A percentile compares a stretch with the other conserved stretches of the same genome.
Evolutionary conservation across 2,113 vertebrate genomes (phyloP).

Genomic region (Phalacrocorax aristotelis): DNA sequence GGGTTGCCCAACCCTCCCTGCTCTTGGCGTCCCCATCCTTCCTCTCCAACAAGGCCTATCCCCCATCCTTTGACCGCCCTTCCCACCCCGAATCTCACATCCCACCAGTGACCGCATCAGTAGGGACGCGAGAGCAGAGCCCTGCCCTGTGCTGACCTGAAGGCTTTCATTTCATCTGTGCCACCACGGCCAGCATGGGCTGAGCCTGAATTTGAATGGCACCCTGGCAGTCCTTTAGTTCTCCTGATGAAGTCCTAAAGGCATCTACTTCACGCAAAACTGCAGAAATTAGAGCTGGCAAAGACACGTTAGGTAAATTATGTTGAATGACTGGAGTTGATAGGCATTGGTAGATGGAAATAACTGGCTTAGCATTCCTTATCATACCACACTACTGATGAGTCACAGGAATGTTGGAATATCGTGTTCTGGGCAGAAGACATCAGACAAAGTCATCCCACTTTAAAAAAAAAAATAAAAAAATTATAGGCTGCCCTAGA

Average conservation of each 20-base stretch:
- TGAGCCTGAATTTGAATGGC: neutral
- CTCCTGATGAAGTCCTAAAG: neutral
- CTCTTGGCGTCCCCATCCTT: neutral
- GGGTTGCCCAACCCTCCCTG: neutral
- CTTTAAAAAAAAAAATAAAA: neutral
- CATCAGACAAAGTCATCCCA: neutral
- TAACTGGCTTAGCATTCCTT: neutral
- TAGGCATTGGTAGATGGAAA: neutral
- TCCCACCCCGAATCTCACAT: neutral
- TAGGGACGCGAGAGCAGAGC: neutral
- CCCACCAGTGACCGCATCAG: fast-evolving
- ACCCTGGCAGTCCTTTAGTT: neutral
- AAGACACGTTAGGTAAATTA: neutral
- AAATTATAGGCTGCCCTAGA: neutral
- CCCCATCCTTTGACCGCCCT: neutral
- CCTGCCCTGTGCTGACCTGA: neutral
- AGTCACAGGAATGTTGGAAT: neutral
- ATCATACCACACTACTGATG: neutral
- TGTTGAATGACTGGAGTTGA: neutral
- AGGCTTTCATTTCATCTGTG: neutral
- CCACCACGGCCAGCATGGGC: neutral
- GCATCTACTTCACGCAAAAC: neutral
- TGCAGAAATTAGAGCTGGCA: neutral
- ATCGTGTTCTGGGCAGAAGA: neutral
- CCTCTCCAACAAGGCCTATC: too few species aligned